Base-by-base conservation (phyloP, 2,888 invertebrate genomes). In the Lissocephala sabroskyi region DNA sequence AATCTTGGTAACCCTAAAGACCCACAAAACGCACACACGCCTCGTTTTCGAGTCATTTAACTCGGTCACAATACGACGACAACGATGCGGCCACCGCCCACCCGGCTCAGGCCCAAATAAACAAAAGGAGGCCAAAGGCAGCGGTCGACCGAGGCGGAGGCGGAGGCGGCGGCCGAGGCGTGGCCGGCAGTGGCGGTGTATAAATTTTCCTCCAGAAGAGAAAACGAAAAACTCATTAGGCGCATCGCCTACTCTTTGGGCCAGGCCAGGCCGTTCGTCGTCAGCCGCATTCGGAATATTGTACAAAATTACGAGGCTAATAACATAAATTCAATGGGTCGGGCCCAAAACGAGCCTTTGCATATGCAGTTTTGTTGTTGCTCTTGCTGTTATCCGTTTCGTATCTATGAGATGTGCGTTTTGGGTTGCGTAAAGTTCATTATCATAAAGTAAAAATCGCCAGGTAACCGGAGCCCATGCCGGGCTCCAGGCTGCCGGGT, bases 211-310 rank as follows among this genome's bases (percentile, higher is more conserved):
- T n/a, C 35, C 13, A 13, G 16, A 10, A 35, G 35, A 35, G 45
- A 19, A 19, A 29, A 51, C 49, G 53, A 58, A 74, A 71, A 74
- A 74, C 71, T 71, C 71, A 71, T 71, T 71, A 71, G 65, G 62
- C 61, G 52, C 71, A 65, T 62, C 75, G 71, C 71, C 71, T 74
- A 74, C 70, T 65, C 64, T 30, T 51, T 55, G 63, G 59, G n/a
- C n/a, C 33, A 59, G n/a, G n/a, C n/a, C n/a, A n/a, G n/a, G n/a
- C n/a, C n/a, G n/a, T n/a, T n/a, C n/a, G n/a, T n/a, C n/a, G n/a
- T n/a, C n/a, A n/a, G n/a, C n/a, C n/a, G n/a, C n/a, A n/a, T n/a
- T n/a, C n/a, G n/a, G 64, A 68, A 68, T 68, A 68, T 68, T 56
- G 65, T 56, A 39, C 44, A 54, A 54, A 68, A 68, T 68, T 68